phyloP scores from a whole-genome alignment of 1,140 invertebrate genomes.

The Drosophila simulans region DNA sequence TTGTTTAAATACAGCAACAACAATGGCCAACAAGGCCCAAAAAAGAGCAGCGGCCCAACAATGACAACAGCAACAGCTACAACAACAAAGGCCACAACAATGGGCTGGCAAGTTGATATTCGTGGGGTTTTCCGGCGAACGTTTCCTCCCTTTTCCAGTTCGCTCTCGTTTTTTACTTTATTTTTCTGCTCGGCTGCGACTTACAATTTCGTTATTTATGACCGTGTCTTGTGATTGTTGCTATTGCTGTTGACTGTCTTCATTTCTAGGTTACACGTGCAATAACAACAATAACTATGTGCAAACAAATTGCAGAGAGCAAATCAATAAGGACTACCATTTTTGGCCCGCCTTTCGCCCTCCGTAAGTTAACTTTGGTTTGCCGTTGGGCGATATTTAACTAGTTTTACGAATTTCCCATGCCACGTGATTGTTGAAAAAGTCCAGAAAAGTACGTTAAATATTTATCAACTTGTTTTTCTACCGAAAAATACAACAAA shows the following conservation, averaged over 20 bases:
- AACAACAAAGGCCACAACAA: slow-evolving; percentile 41
- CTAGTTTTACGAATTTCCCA: slow-evolving; percentile 67
- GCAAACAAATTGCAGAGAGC: slow-evolving; percentile 74
- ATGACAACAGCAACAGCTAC: slow-evolving; percentile 29
- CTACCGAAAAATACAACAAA: slow-evolving; percentile 26
- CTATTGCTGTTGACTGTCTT: slow-evolving; percentile 39
- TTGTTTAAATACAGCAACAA: slow-evolving; percentile 35
- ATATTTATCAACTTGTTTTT: slow-evolving; percentile 60
- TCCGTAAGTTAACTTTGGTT: slow-evolving; percentile 27
- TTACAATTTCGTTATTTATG: slow-evolving; percentile 76
- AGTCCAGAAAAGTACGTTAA: slow-evolving; percentile 43
- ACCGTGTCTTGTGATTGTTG: slow-evolving; percentile 50
- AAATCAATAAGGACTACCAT: slow-evolving; percentile 63
- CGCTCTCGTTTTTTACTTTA: not conserved
- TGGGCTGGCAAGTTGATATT: slow-evolving; percentile 62
- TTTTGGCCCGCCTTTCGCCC: slow-evolving; percentile 12
- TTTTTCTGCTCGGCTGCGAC: slow-evolving; percentile 41
- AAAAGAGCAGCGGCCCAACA: slow-evolving; percentile 37
- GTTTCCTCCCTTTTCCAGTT: slow-evolving; percentile 29
- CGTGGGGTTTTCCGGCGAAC: slow-evolving; percentile 50
- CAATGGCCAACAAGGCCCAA: slow-evolving; percentile 28
- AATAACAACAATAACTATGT: slow-evolving; percentile 47
- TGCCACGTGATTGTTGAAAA: slow-evolving; percentile 37
- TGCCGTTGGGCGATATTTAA: slow-evolving; percentile 58
- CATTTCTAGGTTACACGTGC: slow-evolving; percentile 73